A percentile compares a stretch with the other conserved stretches of the same genome.
These are phyloP conservation scores for Falco concolor DNA, from an alignment of 2,797 vertebrate species.

Conservation along the genomic window DNA sequence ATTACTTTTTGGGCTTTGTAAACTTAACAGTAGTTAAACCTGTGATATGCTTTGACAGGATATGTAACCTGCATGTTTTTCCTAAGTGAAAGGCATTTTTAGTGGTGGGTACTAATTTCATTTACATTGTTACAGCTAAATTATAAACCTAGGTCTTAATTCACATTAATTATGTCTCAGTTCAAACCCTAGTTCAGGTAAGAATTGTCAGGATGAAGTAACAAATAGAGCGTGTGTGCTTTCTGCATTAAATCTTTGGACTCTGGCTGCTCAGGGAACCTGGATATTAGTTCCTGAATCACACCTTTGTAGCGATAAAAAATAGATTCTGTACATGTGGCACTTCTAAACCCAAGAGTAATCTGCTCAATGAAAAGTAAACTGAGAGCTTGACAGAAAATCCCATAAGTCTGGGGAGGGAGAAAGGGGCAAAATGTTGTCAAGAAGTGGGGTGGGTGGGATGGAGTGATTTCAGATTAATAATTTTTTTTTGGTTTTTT, in stretches of 20 bases:
- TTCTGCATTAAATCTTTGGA: not conserved
- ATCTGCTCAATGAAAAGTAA: not conserved
- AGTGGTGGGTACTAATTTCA: not conserved
- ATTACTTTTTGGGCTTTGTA: not conserved
- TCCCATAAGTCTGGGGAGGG: not conserved
- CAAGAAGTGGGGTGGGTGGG: not conserved
- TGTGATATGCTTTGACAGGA: not conserved
- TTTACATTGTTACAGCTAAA: not conserved
- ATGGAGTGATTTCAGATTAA: not conserved
- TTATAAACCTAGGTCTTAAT: not conserved
- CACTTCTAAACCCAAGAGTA: not conserved
- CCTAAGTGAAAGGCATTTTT: not conserved
- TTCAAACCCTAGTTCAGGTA: not conserved
- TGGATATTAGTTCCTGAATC: not conserved
- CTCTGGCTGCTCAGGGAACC: not conserved
- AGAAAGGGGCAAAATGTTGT: not conserved
- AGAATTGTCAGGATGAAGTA: not conserved
- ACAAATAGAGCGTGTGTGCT: not conserved
- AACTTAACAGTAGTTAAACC: not conserved
- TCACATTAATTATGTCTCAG: not conserved
- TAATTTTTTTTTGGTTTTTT: not conserved
- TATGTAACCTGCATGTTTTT: not conserved
- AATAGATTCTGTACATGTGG: not conserved
- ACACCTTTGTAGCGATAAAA: not conserved
- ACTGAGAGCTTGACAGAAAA: not conserved